These are phyloP conservation scores for Myotis lucifugus DNA, from an alignment of 2,113 vertebrate genomes.

Conservation along the genomic window DNA sequence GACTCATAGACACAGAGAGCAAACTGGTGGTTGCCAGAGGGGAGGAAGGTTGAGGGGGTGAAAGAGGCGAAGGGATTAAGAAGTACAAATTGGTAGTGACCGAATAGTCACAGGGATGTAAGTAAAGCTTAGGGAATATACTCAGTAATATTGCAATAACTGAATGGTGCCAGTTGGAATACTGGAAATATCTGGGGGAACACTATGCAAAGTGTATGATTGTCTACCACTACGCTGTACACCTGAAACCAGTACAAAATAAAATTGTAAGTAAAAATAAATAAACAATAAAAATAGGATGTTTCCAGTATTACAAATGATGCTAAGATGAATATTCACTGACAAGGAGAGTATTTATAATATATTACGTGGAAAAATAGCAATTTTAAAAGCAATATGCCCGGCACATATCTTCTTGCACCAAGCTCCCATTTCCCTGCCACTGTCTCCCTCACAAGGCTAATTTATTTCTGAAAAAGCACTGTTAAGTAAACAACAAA, in stretches of 20 bases:
- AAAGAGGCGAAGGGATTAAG: not conserved
- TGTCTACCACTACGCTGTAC: not conserved
- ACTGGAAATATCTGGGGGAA: not conserved
- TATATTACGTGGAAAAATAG: not conserved
- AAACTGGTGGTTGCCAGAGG: not conserved
- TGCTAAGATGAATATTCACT: not conserved
- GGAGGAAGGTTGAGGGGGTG: not conserved
- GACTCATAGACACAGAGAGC: not conserved
- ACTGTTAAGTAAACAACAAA: not conserved
- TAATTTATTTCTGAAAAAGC: not conserved
- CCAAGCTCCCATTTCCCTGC: not conserved
- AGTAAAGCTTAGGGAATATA: not conserved
- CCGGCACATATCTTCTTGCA: not conserved
- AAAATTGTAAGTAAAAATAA: not conserved
- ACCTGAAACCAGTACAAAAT: not conserved
- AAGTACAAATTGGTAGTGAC: not conserved
- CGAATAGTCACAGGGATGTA: not conserved
- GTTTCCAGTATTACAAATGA: not conserved
- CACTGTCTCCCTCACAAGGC: not conserved
- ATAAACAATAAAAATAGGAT: not conserved
- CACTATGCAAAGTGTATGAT: not conserved
- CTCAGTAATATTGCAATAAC: not conserved
- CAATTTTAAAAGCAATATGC: not conserved
- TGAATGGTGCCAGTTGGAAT: not conserved
- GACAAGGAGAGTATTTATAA: not conserved